Evolutionary conservation across 2,113 vertebrate species (phyloP).

Genomic region (Dromaius novaehollandiae): DNA sequence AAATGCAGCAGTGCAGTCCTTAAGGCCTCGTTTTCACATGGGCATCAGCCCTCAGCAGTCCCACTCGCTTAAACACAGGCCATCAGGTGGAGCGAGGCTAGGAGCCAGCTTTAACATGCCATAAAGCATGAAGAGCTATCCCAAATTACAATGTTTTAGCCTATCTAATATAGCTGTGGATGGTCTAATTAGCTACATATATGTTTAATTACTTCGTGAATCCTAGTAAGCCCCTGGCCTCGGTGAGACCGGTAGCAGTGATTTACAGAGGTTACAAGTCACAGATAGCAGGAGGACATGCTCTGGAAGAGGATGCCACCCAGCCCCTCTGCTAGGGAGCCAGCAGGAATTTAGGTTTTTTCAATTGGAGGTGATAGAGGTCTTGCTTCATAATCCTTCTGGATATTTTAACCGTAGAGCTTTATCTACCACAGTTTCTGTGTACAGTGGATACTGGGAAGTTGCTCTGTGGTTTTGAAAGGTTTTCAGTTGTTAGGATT

Average conservation of each 20-base stretch:
- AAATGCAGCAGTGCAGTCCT: neutral
- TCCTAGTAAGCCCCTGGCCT: neutral
- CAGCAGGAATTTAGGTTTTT: neutral
- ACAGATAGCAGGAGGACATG: neutral
- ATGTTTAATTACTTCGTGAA: conserved; percentile 31
- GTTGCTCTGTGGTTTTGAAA: neutral
- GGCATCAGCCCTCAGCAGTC: neutral
- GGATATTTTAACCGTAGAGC: neutral
- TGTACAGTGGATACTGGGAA: neutral
- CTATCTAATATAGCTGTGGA: neutral
- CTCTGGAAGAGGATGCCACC: neutral
- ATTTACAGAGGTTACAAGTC: neutral
- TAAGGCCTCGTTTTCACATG: neutral
- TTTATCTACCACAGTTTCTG: neutral
- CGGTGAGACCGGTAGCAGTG: neutral
- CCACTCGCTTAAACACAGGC: neutral
- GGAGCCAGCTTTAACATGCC: neutral
- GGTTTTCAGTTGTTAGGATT: neutral
- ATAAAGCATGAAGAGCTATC: neutral
- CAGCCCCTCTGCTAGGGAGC: neutral
- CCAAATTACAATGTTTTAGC: conserved; percentile 8
- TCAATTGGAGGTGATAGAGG: neutral
- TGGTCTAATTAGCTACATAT: conserved; percentile 16
- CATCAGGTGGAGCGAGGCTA: neutral
- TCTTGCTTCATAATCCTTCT: neutral